phyloP scores from a whole-genome alignment of 2,797 vertebrate species.

The Sarcoramphus papa region DNA sequence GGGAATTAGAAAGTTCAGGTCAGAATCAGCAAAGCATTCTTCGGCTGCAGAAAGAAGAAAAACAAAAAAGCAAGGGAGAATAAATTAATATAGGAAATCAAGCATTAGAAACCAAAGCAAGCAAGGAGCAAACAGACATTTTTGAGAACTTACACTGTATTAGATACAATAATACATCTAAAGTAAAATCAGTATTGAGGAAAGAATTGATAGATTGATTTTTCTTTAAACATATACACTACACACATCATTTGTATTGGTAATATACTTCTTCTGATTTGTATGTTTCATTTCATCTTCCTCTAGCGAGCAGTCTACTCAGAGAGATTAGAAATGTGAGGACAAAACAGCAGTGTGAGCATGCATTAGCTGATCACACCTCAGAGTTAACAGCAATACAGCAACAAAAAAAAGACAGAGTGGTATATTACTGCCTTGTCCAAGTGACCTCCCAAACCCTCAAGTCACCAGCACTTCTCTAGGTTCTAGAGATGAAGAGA shows the following conservation, averaged over 20 bases:
- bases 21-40: conserved; percentile 96
- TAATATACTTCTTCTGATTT: neutral
- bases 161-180: neutral
- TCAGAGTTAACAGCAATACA: neutral
- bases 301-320: neutral
- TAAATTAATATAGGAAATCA: conserved; percentile 64
- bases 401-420: neutral
- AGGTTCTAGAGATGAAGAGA: neutral
- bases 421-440: neutral
- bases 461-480: neutral
- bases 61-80: conserved; percentile 66
- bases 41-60: conserved; percentile 86
- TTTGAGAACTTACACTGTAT: neutral
- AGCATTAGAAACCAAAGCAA: conserved; percentile 22
- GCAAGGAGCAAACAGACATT: conserved; percentile 1
- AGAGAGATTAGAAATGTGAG: neutral
- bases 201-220: neutral
- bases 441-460: neutral
- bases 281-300: neutral
- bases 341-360: neutral
- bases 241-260: neutral
- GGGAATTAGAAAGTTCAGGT: conserved; percentile 97
- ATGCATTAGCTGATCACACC: neutral
- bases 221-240: neutral
- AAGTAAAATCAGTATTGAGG: neutral